Evolutionary conservation across 2,888 invertebrate species (phyloP).

Genomic region (Lucinisca nassula): DNA sequence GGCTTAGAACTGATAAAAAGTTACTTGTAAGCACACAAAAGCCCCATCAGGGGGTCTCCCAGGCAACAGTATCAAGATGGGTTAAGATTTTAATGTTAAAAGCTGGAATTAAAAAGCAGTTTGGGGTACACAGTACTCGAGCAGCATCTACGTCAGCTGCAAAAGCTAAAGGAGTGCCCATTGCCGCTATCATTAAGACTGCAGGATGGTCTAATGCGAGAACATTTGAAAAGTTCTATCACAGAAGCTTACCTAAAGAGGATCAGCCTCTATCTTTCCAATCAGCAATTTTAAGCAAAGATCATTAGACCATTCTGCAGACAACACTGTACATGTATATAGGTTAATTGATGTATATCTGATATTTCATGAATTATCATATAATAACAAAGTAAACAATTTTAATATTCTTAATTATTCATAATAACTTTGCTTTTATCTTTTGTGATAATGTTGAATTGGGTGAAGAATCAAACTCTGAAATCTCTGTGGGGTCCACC

Average conservation of each 20-base stretch:
- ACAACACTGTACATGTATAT: no score
- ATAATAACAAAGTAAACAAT: no score
- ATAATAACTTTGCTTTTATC: no score
- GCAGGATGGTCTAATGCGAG: not conserved
- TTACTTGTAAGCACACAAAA: slow-evolving; percentile 35
- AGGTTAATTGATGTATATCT: no score
- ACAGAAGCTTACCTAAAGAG: not conserved
- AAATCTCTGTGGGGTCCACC: slow-evolving; percentile 53
- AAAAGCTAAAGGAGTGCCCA: not conserved
- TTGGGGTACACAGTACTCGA: slow-evolving; percentile 43
- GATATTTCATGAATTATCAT: no score
- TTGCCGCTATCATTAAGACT: not conserved
- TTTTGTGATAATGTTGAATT: no score
- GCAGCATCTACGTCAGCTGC: slow-evolving; percentile 36
- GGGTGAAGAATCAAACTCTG: slow-evolving; percentile 43
- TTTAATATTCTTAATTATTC: no score
- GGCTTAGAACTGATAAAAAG: slow-evolving; percentile 11
- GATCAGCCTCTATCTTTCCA: not conserved
- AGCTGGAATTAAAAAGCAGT: slow-evolving; percentile 44
- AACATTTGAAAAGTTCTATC: not conserved
- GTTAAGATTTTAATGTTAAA: slow-evolving; percentile 33
- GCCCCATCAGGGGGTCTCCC: slow-evolving; percentile 34
- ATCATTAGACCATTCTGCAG: no score
- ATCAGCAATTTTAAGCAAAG: not conserved
- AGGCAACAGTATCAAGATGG: slow-evolving; percentile 50